These are phyloP conservation scores for Phrynocephalus versicolor DNA, from an alignment of 2,113 vertebrate genomes.

Conservation along the genomic window DNA sequence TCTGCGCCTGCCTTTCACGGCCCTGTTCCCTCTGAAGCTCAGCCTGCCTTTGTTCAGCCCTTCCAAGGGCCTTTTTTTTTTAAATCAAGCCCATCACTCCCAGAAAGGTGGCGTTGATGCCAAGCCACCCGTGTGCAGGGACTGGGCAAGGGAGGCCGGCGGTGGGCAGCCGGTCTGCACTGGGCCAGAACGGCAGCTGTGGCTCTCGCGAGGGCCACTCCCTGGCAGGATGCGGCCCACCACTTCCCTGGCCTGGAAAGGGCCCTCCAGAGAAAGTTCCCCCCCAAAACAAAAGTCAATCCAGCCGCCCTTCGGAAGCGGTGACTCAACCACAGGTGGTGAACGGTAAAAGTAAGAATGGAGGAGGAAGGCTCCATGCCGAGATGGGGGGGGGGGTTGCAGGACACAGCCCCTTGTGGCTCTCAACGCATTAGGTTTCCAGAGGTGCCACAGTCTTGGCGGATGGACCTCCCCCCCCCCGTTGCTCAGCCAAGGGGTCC, in stretches of 20 bases:
- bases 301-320: too few relatives aligned
- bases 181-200: accelerated
- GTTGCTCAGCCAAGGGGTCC: too few relatives aligned
- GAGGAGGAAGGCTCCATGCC: too few relatives aligned
- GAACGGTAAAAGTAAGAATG: too few relatives aligned
- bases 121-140: conserved; percentile 33
- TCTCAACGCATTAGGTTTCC: too few relatives aligned
- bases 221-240: neutral
- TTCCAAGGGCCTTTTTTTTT: conserved; percentile 57
- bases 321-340: too few relatives aligned
- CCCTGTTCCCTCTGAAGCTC: conserved; percentile 54
- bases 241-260: neutral
- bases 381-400: too few relatives aligned
- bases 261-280: neutral
- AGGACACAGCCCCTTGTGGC: too few relatives aligned
- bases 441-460: too few relatives aligned
- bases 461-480: too few relatives aligned
- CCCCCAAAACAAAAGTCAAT: too few relatives aligned
- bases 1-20: conserved; percentile 63
- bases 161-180: neutral
- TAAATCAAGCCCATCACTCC: conserved; percentile 56
- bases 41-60: conserved; percentile 58
- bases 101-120: conserved; percentile 51
- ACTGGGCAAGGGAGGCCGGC: neutral
- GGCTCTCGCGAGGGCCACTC: neutral